Base-by-base conservation (phyloP, 1,140 invertebrate genomes). In the Probaryconus sp. region DNA sequence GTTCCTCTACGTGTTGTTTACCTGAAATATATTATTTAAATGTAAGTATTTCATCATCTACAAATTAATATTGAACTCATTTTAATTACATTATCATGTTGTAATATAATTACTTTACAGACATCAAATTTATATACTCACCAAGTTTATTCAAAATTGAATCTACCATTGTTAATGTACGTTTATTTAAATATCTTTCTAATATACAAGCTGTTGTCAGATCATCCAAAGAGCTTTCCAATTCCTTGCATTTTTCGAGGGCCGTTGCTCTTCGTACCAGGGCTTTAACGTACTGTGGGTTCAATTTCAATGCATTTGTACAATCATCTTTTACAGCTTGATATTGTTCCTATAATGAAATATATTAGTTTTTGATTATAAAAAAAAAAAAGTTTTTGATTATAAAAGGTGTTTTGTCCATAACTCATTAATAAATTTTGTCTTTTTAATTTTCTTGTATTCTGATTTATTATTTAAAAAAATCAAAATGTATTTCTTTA, bases 281-380 rank as follows among this genome's bases (percentile, higher is more conserved):
- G 9, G 97, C 97, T 89, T 98, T 98, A 14, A 93, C 89, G 88
- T 99, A 99, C 71, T 91, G 93, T 43, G 93, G 92, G 87, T 98
- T 97, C 1, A 94, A 88, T 82, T 95, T 91, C 16, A 99, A 87
- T 2, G 97, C 96, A 85, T 91, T 91, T 2, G 92, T 91, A 84
- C 96, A 98, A 84, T 98, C 97, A 67, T 92, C 90, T 76, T 96
- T 93, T 0, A 98, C 96, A 65, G 92, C 89, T 55, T 91, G 91
- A 89, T 93, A 95, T 84, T 96, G 95, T 87, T 94, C 94, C 88
- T 93, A 24, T 24, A 68, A 61, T 13, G 40, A 28, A 51, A 14
- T 43, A 17, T 26, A 37, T 14, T 43, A 30, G 37, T 24, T 6
- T 18, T 7, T 31, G n/a, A 14, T 63, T 43, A 9, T 13, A 18